These are phyloP conservation scores for Montipora capitata DNA, from an alignment of 92 coral and sea anemone species.

Conservation along the genomic window DNA sequence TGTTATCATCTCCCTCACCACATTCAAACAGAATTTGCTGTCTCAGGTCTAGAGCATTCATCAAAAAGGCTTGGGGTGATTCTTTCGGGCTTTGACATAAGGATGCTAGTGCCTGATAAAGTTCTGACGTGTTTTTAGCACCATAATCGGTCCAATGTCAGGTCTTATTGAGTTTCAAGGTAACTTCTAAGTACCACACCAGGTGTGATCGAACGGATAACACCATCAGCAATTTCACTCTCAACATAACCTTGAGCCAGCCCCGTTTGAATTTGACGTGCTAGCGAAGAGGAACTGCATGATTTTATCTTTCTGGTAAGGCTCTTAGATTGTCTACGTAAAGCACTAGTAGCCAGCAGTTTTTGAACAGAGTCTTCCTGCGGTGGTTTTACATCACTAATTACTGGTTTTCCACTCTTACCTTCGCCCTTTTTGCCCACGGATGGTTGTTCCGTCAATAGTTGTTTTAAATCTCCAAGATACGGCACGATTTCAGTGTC, in stretches of 20 bases:
- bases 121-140: neutral
- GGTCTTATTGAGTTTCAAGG: slow-evolving; percentile 25
- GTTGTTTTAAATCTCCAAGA: slow-evolving; percentile 19
- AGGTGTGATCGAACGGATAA: slow-evolving; percentile 29
- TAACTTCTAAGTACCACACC: too few species aligned
- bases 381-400: slow-evolving; percentile 17
- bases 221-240: slow-evolving; percentile 62
- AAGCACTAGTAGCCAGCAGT: slow-evolving; percentile 31
- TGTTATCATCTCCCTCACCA: slow-evolving; percentile 44
- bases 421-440: slow-evolving; percentile 2
- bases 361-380: slow-evolving; percentile 31
- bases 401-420: neutral
- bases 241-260: slow-evolving; percentile 41
- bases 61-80: slow-evolving; percentile 75
- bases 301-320: slow-evolving; percentile 75
- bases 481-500: slow-evolving; percentile 29
- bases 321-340: slow-evolving; percentile 70
- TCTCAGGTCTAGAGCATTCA: slow-evolving; percentile 76
- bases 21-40: slow-evolving; percentile 72
- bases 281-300: slow-evolving; percentile 59
- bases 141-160: slow-evolving; percentile 61
- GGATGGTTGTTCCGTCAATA: slow-evolving; percentile 3
- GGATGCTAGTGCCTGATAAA: slow-evolving; percentile 62
- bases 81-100: slow-evolving; percentile 66
- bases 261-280: slow-evolving; percentile 59